Base-by-base conservation (phyloP, 2,113 vertebrate genomes). In the Podiceps cristatus region DNA sequence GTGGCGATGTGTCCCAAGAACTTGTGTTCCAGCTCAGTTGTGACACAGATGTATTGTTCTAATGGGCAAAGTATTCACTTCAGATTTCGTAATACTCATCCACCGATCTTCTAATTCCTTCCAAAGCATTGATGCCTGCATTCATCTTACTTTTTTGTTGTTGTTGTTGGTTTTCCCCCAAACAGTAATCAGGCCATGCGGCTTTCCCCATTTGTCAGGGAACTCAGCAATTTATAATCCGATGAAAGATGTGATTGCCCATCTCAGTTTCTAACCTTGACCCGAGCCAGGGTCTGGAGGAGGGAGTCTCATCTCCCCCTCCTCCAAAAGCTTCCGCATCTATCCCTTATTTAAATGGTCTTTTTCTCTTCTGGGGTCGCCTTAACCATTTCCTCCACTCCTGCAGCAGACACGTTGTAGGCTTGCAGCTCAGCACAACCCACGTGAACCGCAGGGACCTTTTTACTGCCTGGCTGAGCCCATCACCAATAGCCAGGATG, bases 381-480 rank as follows among this genome's bases (percentile, higher is more conserved):
- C 66, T 62, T 71, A 79, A 40, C 60, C 7, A 0, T 33, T 37
- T 24, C 44, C 24, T 83, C 35, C 19, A 2, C 29, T 69, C 76
- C 67, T 24, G 27, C 66, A 42, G 11, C 62, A 62, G 78, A 15
- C 40, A 18, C 6, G 0, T 5, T 25, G n/a, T 42, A 35, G 27
- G 33, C 35, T 55, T 62, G 67, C 53, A 81, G 69, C 67, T 93
- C 93, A 72, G 90, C 35, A 69, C 45, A 55, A 80, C 78, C 47
- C 82, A 33, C 4, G 6, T 64, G 80, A 50, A 22, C 94, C 64
- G 4, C 82, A 72, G 97, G 90, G 88, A 84, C 53, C 44, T 12
- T 84, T 97, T 97, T 97, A 96, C 82, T 95, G 94, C 91, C 76
- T 78, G 14, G 40, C 95, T 96, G 96, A 97, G 92, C 66, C 82